Evolutionary conservation across 2,888 invertebrate species (phyloP).

Genomic region (Standfussiana lucernea): DNA sequence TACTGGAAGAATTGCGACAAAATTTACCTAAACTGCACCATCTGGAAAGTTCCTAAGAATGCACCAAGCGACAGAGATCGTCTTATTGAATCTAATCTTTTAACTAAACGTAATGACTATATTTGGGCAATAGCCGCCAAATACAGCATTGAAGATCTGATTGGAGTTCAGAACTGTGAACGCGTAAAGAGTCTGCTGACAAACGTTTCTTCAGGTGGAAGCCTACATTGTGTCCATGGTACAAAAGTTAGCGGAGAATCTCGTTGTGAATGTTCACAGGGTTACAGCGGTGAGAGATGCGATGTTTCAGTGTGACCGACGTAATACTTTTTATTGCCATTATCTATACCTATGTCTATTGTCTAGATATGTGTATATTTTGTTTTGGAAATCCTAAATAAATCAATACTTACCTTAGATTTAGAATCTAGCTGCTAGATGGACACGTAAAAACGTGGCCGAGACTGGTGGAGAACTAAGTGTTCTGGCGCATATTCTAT

Average conservation of each 20-base stretch:
- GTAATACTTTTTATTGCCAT: no score
- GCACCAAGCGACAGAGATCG: fast-evolving
- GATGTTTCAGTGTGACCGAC: not conserved
- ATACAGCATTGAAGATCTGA: not conserved
- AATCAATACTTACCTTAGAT: not conserved
- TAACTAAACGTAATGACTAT: not conserved
- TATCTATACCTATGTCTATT: no score
- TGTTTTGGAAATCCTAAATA: no score
- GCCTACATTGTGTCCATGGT: not conserved
- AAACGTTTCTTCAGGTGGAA: not conserved
- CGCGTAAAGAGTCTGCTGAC: not conserved
- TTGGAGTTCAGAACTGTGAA: not conserved
- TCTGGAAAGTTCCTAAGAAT: not conserved
- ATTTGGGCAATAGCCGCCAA: not conserved
- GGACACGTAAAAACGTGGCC: not conserved
- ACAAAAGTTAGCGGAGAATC: not conserved
- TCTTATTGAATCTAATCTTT: not conserved
- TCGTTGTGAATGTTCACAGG: not conserved
- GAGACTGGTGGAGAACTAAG: not conserved
- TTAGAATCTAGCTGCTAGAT: not conserved
- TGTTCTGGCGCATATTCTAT: not conserved
- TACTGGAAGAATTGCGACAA: conserved; percentile 69
- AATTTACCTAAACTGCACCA: conserved; percentile 51
- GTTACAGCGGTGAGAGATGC: not conserved
- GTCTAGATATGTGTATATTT: no score